phyloP scores from a whole-genome alignment of 2,888 invertebrate genomes.

The Erebia epiphron region DNA sequence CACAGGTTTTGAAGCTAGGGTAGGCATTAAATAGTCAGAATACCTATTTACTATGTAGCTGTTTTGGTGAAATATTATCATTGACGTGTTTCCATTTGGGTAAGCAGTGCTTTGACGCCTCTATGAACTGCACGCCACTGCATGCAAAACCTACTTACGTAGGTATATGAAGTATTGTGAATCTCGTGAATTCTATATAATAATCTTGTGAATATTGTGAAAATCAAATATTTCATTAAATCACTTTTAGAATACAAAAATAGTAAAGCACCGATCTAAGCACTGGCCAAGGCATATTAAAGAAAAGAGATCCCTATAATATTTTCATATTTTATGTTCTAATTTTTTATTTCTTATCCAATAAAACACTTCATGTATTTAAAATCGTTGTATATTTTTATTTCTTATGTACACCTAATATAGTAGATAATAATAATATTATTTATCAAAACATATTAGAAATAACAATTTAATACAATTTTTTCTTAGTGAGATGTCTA shows the following conservation, averaged over 20 bases:
- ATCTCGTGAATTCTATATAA: too few species aligned
- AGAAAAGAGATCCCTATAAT: background rate
- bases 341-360: slow-evolving; percentile 31
- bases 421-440: slow-evolving; percentile 24
- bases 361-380: slow-evolving; percentile 39
- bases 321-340: background rate
- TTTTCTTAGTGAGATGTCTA: background rate
- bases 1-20: too few species aligned
- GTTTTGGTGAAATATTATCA: too few species aligned
- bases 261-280: slow-evolving; percentile 33
- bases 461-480: slow-evolving; percentile 6
- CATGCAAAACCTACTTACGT: too few species aligned
- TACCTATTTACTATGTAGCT: too few species aligned
- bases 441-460: slow-evolving; percentile 5
- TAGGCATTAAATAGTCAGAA: too few species aligned
- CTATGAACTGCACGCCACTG: too few species aligned
- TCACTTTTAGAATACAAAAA: background rate
- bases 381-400: slow-evolving; percentile 38
- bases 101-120: too few species aligned
- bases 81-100: too few species aligned
- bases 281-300: slow-evolving; percentile 66
- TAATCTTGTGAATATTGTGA: too few species aligned
- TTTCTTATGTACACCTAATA: slow-evolving; percentile 35
- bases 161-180: too few species aligned
- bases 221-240: background rate